Percentiles rank a stretch among this genome's conserved stretches.
Conservation (phyloP, 2,797 vertebrate genomes). For the Australoheros facetus region DNA sequence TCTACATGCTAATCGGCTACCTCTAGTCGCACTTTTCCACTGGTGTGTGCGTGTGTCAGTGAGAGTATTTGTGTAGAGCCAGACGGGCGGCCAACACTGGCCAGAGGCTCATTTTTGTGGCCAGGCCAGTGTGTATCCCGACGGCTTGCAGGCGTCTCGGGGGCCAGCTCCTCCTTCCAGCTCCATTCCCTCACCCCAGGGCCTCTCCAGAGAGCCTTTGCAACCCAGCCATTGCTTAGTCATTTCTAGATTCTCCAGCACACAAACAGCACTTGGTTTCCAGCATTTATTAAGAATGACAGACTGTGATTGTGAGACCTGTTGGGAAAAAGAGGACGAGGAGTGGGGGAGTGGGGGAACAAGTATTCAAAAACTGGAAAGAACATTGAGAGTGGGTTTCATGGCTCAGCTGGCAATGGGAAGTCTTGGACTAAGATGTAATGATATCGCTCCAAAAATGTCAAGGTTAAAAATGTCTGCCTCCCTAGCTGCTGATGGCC, state of each 20-base stretch:
- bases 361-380: slow-evolving; percentile 63
- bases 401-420: slow-evolving; percentile 53
- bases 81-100: slow-evolving; percentile 61
- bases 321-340: slow-evolving; percentile 27
- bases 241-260: slow-evolving; percentile 58
- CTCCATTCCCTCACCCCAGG: slow-evolving; percentile 63
- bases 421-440: slow-evolving; percentile 59
- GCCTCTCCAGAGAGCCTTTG: slow-evolving; percentile 59
- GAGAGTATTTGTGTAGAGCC: slow-evolving; percentile 69
- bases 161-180: slow-evolving; percentile 70
- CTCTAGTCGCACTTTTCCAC: slow-evolving; percentile 72
- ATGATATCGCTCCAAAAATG: slow-evolving; percentile 59
- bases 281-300: slow-evolving; percentile 69
- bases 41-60: slow-evolving; percentile 64
- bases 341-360: too few species aligned
- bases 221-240: slow-evolving; percentile 63
- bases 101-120: slow-evolving; percentile 81
- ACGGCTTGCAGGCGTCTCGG: slow-evolving; percentile 79
- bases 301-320: slow-evolving; percentile 59
- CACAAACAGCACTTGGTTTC: slow-evolving; percentile 54
- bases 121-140: slow-evolving; percentile 75
- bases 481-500: slow-evolving; percentile 30
- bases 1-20: slow-evolving; percentile 55
- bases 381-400: slow-evolving; percentile 58
- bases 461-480: slow-evolving; percentile 62